Evolutionary conservation across 1,140 invertebrate species (phyloP).

Genomic region (Mamestra configurata): DNA sequence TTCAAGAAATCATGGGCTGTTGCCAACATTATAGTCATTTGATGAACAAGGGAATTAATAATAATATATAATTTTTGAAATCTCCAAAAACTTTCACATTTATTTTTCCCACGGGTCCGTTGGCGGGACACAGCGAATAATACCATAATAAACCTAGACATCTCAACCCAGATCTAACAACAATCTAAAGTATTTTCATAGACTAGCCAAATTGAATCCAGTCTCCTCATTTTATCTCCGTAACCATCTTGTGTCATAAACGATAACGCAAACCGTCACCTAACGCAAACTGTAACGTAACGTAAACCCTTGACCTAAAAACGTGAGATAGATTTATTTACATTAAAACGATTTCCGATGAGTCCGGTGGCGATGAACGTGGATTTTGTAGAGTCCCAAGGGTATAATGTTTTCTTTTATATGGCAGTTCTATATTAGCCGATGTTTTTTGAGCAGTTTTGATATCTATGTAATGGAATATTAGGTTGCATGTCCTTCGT

Average conservation of each 20-base stretch:
- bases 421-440: not conserved
- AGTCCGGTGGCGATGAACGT: not conserved
- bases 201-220: not conserved
- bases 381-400: not conserved
- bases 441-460: not conserved
- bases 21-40: no score
- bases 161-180: not conserved
- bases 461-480: no score
- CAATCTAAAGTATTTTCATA: no score
- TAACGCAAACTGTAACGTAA: not conserved
- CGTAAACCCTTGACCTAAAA: constrained; percentile 26
- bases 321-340: constrained; percentile 20
- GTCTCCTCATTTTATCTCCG: constrained; percentile 6
- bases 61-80: no score
- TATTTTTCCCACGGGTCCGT: not conserved
- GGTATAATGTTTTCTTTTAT: not conserved
- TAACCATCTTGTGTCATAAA: not conserved
- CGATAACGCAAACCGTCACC: constrained; percentile 14
- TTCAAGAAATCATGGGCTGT: no score
- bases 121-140: no score
- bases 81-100: no score
- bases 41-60: no score
- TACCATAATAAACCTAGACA: not conserved
- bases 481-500: no score
- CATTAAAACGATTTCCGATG: constrained; percentile 27